Conservation (phyloP, 2,888 invertebrate genomes). For the Cerceris rybyensis region DNA sequence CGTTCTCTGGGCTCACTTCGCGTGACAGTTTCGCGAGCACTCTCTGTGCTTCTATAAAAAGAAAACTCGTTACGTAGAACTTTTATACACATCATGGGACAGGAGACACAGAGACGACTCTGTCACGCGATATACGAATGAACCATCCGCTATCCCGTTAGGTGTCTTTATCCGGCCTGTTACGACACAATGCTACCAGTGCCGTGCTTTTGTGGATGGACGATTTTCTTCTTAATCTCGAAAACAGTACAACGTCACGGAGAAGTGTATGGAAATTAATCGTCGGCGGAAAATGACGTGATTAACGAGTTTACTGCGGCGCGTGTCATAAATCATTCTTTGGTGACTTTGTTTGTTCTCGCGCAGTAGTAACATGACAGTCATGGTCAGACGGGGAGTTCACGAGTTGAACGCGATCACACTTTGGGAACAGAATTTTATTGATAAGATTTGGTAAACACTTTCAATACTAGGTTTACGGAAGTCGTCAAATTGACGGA, state of each 20-base stretch:
- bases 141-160: conserved; percentile 35
- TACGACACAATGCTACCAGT: conserved; percentile 51
- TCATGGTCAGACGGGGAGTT: conserved; percentile 24
- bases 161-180: conserved; percentile 69
- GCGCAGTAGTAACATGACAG: conserved; percentile 25
- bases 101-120: conserved; percentile 2
- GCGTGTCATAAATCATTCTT: conserved; percentile 44
- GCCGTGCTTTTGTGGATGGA: conserved; percentile 41
- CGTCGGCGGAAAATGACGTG: conserved; percentile 42
- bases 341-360: conserved; percentile 13
- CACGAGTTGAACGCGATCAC: not conserved
- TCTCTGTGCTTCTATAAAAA: conserved; percentile 32
- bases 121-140: conserved; percentile 57
- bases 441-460: too few species aligned
- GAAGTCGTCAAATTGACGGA: too few species aligned
- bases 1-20: conserved; percentile 17
- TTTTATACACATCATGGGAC: conserved; percentile 14
- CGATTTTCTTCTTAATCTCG: conserved; percentile 48
- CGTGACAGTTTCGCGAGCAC: conserved; percentile 34
- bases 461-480: too few species aligned
- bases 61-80: conserved; percentile 26
- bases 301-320: conserved; percentile 56
- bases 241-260: conserved; percentile 21
- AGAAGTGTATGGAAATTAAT: conserved; percentile 51
- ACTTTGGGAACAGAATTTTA: not conserved